phyloP scores from a whole-genome alignment of 2,113 vertebrate genomes.

The Salvelinus namaycush region DNA sequence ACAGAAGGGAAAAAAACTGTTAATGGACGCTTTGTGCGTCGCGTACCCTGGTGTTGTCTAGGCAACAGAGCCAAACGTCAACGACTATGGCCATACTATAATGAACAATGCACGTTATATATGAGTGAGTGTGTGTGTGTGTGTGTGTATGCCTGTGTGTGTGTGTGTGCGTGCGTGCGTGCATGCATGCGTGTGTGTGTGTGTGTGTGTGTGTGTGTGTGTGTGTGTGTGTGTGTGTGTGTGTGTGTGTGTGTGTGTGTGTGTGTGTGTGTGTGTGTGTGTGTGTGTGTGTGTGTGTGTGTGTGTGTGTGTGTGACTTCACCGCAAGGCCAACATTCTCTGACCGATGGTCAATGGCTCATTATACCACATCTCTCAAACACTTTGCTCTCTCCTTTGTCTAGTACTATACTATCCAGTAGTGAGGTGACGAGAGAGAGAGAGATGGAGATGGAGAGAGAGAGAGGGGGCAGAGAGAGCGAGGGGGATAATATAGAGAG shows the following conservation, averaged over 20 bases:
- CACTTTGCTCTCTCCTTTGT: too few relatives aligned
- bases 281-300: background rate
- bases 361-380: too few relatives aligned
- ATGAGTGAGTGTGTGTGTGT: conserved; percentile 22
- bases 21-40: conserved; percentile 60
- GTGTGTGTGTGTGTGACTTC: conserved; percentile 31
- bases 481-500: too few relatives aligned
- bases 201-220: conserved; percentile 13
- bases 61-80: conserved; percentile 66
- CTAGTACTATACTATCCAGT: too few relatives aligned
- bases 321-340: conserved; percentile 26
- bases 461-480: background rate
- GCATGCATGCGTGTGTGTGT: conserved; percentile 9
- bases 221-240: background rate
- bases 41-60: conserved; percentile 53
- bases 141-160: conserved; percentile 7
- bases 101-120: conserved; percentile 64
- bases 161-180: conserved; percentile 14
- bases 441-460: too few relatives aligned
- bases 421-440: background rate
- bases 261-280: background rate
- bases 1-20: conserved; percentile 29
- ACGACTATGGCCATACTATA: conserved; percentile 59
- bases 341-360: too few relatives aligned
- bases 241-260: conserved; percentile 8